These are phyloP conservation scores for Aporophyla lueneburgensis DNA, from an alignment of 2,888 invertebrate species.

Conservation along the genomic window DNA sequence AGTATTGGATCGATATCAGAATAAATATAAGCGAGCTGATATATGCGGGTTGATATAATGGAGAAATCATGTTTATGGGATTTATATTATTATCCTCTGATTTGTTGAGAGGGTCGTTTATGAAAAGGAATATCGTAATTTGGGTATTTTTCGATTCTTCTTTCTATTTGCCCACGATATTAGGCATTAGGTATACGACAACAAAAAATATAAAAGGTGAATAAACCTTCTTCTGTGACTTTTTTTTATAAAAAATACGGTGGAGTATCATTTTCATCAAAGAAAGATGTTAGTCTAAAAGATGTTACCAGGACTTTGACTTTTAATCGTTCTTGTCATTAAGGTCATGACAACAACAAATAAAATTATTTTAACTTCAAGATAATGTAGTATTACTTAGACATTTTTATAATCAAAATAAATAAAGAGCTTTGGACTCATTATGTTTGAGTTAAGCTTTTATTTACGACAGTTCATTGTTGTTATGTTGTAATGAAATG, in stretches of 20 bases:
- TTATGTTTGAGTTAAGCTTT: background rate
- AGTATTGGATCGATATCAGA: constrained; percentile 54
- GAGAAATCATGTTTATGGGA: constrained; percentile 57
- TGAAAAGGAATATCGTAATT: constrained; percentile 27
- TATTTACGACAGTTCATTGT: background rate
- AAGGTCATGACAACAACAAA: constrained; percentile 2
- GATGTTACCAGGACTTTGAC: background rate
- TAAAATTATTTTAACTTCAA: background rate
- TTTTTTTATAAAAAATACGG: background rate
- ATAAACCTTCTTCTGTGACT: background rate
- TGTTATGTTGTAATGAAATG: background rate
- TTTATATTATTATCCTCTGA: constrained; percentile 54
- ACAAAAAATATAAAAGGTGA: background rate
- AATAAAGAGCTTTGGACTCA: background rate
- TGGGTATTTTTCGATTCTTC: constrained; percentile 23
- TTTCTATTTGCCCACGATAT: constrained; percentile 19
- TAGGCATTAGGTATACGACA: background rate
- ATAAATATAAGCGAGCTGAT: constrained; percentile 47
- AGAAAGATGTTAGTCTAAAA: constrained; percentile 1
- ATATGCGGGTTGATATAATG: constrained; percentile 54
- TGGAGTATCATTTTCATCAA: constrained; percentile 5
- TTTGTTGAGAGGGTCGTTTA: constrained; percentile 41
- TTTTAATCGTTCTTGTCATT: constrained; percentile 34
- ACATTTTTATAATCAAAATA: background rate
- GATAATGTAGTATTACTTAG: background rate